These are phyloP conservation scores for Theocolax elegans DNA, from an alignment of 1,140 invertebrate species.

Conservation along the genomic window DNA sequence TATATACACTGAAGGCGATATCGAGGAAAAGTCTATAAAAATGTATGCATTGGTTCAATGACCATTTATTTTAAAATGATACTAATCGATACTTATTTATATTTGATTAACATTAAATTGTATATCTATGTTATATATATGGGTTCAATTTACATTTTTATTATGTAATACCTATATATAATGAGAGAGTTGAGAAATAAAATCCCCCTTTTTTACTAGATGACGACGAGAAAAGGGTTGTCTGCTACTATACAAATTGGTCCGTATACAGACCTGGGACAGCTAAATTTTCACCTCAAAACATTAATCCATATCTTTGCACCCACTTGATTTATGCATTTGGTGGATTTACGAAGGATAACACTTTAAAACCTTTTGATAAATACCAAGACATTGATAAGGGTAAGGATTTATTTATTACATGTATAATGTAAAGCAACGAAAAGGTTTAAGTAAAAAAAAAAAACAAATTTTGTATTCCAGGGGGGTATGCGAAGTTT, in stretches of 20 bases:
- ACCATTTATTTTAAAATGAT: background rate
- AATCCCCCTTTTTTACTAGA: slow-evolving; percentile 53
- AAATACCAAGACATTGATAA: slow-evolving; percentile 96
- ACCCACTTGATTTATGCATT: slow-evolving; percentile 96
- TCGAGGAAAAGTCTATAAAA: background rate
- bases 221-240: slow-evolving; percentile 75
- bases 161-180: too few relatives aligned
- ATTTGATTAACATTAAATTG: too few relatives aligned
- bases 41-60: slow-evolving; percentile 7
- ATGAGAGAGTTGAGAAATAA: background rate
- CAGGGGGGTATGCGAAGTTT: slow-evolving; percentile 96
- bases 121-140: too few relatives aligned
- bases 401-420: slow-evolving; percentile 73
- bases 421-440: too few relatives aligned
- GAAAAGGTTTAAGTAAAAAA: slow-evolving; percentile 9
- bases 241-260: slow-evolving; percentile 96
- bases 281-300: slow-evolving; percentile 92
- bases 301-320: slow-evolving; percentile 95
- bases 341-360: slow-evolving; percentile 91
- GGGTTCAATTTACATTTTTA: too few relatives aligned
- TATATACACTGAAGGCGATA: background rate
- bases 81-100: too few relatives aligned
- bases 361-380: slow-evolving; percentile 90
- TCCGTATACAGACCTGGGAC: slow-evolving; percentile 88
- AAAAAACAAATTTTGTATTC: slow-evolving; percentile 42